Base-by-base conservation (phyloP, 2,797 vertebrate genomes). In the Chrosomus eos region DNA sequence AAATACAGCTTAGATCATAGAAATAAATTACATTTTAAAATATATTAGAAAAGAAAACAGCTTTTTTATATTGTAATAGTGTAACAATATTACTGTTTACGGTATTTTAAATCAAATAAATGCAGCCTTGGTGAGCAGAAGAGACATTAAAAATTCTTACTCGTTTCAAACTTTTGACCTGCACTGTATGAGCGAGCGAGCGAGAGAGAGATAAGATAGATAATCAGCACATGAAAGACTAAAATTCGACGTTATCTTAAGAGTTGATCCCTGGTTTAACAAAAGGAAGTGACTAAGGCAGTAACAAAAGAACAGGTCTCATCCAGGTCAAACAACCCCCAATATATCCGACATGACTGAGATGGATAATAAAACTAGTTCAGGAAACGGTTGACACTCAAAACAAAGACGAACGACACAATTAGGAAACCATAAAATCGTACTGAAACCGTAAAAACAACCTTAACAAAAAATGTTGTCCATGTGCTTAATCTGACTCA, bases 181-280 rank as follows among this genome's bases (percentile, higher is more conserved):
- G 62, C 62, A 64, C 62, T 31, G 28, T 18, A 31, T 31, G 28
- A 64, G 3, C 1, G 26, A n/a, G 55, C 1, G 26, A n/a, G 55
- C 7, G 26, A n/a, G 55, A 26, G 75, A 85, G 74, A n/a, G 81
- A 83, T 40, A 75, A 31, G 62, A 64, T 7, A 80, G 71, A 84
- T 68, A 70, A 48, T 71, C 36, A 80, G 28, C 21, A 28, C 53
- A 36, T 33, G 28, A 87, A 75, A 79, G 58, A 38, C 38, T 68
- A 33, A 64, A n/a, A 74, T 67, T 40, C 7, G 0, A 53, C 3
- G 43, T 53, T 66, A 66, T 66, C 55, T 79, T 33, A 26, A 53
- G 58, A 82, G 26, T n/a, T 74, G 28, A 82, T 28, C 21, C 2
- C 28, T 36, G 28, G 40, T 48, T 33, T 53, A 53, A 38, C 31